phyloP scores from a whole-genome alignment of 1,140 invertebrate genomes.

The Papilio machaon region DNA sequence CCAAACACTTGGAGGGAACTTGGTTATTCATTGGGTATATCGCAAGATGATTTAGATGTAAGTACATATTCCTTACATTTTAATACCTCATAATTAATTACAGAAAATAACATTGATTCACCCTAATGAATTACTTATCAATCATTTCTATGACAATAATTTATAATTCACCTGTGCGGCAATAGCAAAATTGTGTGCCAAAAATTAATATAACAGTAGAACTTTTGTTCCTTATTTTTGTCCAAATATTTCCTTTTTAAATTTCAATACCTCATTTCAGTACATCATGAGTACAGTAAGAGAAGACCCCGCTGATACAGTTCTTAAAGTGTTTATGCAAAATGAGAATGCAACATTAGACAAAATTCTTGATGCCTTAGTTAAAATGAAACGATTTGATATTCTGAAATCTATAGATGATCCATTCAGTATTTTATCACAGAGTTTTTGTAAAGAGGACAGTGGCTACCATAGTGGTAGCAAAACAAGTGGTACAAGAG shows the following conservation, averaged over 20 bases:
- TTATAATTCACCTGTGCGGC: not conserved
- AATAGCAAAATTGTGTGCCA: not conserved
- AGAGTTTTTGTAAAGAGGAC: slow-evolving; percentile 73
- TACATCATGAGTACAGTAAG: slow-evolving; percentile 75
- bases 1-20: slow-evolving; percentile 70
- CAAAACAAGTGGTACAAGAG: slow-evolving; percentile 59
- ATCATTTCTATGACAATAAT: not conserved
- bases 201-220: not conserved
- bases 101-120: not conserved
- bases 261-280: slow-evolving; percentile 55
- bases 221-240: too few relatives aligned
- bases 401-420: slow-evolving; percentile 75
- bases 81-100: not conserved
- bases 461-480: slow-evolving; percentile 75
- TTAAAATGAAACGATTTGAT: slow-evolving; percentile 75
- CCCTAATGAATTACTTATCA: not conserved
- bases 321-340: slow-evolving; percentile 76
- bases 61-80: slow-evolving; percentile 43
- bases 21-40: slow-evolving; percentile 61
- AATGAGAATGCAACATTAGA: slow-evolving; percentile 77
- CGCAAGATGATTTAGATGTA: slow-evolving; percentile 71
- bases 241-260: not conserved
- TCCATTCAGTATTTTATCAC: slow-evolving; percentile 63
- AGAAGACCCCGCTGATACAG: slow-evolving; percentile 73
- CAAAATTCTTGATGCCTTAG: slow-evolving; percentile 74